These are phyloP conservation scores for Dyspetes luteomarginatus DNA, from an alignment of 2,888 invertebrate species.

Conservation along the genomic window DNA sequence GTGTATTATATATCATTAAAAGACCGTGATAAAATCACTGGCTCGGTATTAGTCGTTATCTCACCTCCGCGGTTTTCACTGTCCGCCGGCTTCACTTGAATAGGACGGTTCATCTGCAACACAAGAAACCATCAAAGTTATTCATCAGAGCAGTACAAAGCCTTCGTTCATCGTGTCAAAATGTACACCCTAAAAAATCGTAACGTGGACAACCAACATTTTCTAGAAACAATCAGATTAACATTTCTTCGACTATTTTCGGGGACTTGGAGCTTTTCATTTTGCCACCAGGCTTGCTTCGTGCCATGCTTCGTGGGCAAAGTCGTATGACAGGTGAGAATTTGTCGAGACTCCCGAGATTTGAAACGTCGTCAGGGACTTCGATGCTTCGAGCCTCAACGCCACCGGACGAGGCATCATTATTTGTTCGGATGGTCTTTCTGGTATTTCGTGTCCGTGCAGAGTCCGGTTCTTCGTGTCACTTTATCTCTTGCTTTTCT, in stretches of 20 bases:
- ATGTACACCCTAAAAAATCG: conserved; percentile 2
- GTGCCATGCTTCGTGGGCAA: conserved; percentile 12
- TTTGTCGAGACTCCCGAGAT: conserved; percentile 23
- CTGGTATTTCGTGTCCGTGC: conserved; percentile 64
- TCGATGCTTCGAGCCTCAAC: background rate
- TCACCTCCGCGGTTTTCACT: conserved; percentile 99
- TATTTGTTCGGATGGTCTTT: conserved; percentile 70
- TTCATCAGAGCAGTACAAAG: conserved; percentile 9
- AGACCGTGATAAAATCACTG: conserved; percentile 53
- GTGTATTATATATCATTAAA: conserved; percentile 53
- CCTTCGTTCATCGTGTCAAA: background rate
- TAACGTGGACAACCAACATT: background rate
- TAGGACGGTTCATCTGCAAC: conserved; percentile 99
- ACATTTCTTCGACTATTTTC: background rate
- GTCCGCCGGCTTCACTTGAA: conserved; percentile 99
- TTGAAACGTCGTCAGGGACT: conserved; percentile 11
- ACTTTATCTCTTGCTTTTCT: conserved; percentile 66
- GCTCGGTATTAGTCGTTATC: conserved; percentile 75
- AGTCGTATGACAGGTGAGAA: background rate
- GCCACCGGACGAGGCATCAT: conserved; percentile 63
- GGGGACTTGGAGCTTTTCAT: conserved; percentile 19
- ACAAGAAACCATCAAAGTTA: conserved; percentile 76
- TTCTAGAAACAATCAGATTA: background rate
- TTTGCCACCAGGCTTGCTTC: conserved; percentile 2
- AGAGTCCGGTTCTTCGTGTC: conserved; percentile 71